phyloP scores from a whole-genome alignment of 2,797 vertebrate species.

The Cottoperca gobio region DNA sequence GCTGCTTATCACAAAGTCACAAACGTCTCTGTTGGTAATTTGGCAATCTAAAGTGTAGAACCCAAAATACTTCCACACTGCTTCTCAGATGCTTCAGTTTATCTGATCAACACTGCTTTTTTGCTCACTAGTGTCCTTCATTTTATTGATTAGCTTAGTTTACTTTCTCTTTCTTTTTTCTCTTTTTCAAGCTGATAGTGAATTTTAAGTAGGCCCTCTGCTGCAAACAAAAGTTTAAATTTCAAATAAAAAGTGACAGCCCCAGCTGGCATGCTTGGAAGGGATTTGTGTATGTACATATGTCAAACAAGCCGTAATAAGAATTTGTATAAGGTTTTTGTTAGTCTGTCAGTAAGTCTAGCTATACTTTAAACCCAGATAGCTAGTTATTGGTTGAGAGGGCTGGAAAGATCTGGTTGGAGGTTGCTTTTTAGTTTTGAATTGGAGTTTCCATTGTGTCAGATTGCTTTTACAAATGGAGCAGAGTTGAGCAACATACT shows the following conservation, averaged over 20 bases:
- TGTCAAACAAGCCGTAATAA: not conserved
- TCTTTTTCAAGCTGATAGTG: too few relatives aligned
- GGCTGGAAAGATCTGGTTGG: conserved; percentile 4
- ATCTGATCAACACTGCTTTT: too few relatives aligned
- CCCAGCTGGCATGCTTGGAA: not conserved
- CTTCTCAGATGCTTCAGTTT: too few relatives aligned
- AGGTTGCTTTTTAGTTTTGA: conserved; percentile 9
- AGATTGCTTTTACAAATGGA: conserved; percentile 23
- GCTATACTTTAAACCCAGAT: not conserved
- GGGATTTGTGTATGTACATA: not conserved
- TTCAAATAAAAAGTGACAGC: not conserved
- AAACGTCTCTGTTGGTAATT: too few relatives aligned
- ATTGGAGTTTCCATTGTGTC: conserved; percentile 20
- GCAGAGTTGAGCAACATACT: conserved; percentile 16
- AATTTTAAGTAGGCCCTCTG: too few relatives aligned
- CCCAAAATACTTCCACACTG: too few relatives aligned
- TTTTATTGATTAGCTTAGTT: too few relatives aligned
- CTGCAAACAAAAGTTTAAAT: too few relatives aligned
- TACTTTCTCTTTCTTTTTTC: too few relatives aligned
- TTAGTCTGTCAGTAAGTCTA: not conserved
- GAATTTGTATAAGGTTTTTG: not conserved
- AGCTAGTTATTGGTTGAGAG: not conserved
- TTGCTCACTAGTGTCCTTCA: too few relatives aligned
- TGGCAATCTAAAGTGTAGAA: too few relatives aligned
- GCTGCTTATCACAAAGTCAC: too few relatives aligned